phyloP scores from a whole-genome alignment of 2,113 vertebrate species.

The Mohoua ochrocephala region DNA sequence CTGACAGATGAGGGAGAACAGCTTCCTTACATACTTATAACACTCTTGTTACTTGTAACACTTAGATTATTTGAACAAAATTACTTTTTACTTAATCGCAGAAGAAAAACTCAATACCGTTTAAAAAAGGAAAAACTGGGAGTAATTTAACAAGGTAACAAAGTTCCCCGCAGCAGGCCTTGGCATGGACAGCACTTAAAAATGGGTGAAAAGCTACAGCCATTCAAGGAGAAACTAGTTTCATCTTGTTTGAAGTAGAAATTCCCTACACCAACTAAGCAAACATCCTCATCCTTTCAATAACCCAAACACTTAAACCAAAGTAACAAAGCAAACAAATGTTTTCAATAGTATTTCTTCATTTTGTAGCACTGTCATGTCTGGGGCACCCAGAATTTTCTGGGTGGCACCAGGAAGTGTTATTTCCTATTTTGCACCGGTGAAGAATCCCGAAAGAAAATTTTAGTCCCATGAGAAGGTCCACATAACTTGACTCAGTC shows the following conservation, averaged over 20 bases:
- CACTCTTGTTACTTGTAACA: neutral
- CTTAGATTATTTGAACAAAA: neutral
- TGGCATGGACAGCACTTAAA: neutral
- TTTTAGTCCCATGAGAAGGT: neutral
- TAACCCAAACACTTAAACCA: neutral
- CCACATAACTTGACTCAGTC: neutral
- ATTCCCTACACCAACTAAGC: neutral
- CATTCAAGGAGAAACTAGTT: neutral
- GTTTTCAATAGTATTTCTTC: neutral
- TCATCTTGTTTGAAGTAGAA: neutral
- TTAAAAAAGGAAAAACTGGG: neutral
- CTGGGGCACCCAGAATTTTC: neutral
- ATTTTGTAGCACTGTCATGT: neutral
- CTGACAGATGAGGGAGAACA: neutral
- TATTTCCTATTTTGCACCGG: neutral
- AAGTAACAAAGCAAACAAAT: conserved; percentile 2
- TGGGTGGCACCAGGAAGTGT: neutral
- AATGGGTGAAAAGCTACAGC: neutral
- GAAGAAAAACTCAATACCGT: neutral
- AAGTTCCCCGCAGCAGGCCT: neutral
- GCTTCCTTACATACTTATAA: neutral
- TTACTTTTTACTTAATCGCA: neutral
- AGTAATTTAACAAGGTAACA: neutral
- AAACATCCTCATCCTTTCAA: conserved; percentile 2
- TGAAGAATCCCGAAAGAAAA: neutral